A percentile compares a stretch with the other conserved stretches of the same genome.
These are phyloP conservation scores for Thereva unica DNA, from an alignment of 2,888 invertebrate genomes.

Conservation along the genomic window DNA sequence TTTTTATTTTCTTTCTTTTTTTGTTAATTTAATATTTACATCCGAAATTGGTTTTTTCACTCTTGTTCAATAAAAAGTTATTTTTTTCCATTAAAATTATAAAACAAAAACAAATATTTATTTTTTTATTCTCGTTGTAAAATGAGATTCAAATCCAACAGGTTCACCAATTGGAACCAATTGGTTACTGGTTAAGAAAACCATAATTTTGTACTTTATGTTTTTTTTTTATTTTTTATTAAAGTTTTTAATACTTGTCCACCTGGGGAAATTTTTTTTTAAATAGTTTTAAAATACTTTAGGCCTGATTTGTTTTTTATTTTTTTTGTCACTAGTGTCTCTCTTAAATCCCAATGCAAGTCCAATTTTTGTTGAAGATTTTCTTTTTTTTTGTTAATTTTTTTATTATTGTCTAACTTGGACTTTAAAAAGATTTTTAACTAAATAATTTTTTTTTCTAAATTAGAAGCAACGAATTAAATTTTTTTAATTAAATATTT, in stretches of 20 bases:
- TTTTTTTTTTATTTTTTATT: conserved; percentile 6
- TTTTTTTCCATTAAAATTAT: conserved; percentile 12
- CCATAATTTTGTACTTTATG: conserved; percentile 37
- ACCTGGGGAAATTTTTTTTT: conserved; percentile 43
- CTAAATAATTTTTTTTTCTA: conserved; percentile 10
- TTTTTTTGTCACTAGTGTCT: conserved; percentile 59
- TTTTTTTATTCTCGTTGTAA: neutral
- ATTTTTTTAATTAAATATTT: neutral
- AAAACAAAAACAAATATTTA: conserved; percentile 5
- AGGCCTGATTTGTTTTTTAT: conserved; percentile 44
- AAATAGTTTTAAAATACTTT: conserved; percentile 28
- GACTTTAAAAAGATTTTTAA: conserved; percentile 7
- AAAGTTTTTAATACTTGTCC: conserved; percentile 32
- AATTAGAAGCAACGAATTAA: conserved; percentile 23
- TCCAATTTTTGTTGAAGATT: conserved; percentile 43
- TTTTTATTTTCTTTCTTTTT: conserved; percentile 44
- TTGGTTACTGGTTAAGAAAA: conserved; percentile 44
- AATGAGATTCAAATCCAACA: conserved; percentile 45
- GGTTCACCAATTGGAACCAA: conserved; percentile 50
- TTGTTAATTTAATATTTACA: conserved; percentile 33
- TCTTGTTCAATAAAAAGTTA: conserved; percentile 13
- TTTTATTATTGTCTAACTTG: neutral
- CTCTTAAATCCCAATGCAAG: conserved; percentile 48
- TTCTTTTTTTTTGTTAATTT: conserved; percentile 16
- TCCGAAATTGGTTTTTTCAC: conserved; percentile 29